Conservation (phyloP, 2,797 vertebrate species). For the Tapirus indicus region DNA sequence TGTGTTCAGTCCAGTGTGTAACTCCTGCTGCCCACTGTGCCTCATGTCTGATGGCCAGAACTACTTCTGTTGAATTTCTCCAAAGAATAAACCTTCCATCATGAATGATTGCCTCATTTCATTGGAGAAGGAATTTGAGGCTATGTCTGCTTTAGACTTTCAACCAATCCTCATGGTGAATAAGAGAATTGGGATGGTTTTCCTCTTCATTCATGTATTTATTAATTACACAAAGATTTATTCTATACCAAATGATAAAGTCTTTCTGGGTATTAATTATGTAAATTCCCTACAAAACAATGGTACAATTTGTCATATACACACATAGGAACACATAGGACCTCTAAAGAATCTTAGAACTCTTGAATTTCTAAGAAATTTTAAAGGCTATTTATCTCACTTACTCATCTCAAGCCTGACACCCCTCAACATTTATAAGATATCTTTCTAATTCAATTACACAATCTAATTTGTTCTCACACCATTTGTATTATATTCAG, state of each 20-base stretch:
- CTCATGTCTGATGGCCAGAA: background rate
- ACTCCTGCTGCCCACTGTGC: background rate
- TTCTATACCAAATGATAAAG: background rate
- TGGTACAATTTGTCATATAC: background rate
- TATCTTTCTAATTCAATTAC: background rate
- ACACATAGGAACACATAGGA: background rate
- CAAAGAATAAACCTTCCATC: background rate
- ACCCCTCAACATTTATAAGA: background rate
- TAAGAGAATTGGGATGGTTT: background rate
- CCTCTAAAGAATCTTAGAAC: background rate
- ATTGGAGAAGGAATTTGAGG: background rate
- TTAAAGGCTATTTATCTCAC: background rate
- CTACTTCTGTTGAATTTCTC: background rate
- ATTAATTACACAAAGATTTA: background rate
- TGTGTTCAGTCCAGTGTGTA: background rate
- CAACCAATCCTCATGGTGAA: background rate
- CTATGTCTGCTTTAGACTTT: background rate
- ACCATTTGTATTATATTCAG: background rate
- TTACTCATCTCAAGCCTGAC: background rate
- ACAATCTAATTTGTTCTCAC: background rate
- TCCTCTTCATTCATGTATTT: background rate
- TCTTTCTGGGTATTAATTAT: background rate
- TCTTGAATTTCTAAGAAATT: slow-evolving; percentile 10
- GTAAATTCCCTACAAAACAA: background rate
- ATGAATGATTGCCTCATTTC: background rate